These are phyloP conservation scores for Phthorimaea operculella DNA, from an alignment of 1,140 invertebrate species.

Conservation along the genomic window DNA sequence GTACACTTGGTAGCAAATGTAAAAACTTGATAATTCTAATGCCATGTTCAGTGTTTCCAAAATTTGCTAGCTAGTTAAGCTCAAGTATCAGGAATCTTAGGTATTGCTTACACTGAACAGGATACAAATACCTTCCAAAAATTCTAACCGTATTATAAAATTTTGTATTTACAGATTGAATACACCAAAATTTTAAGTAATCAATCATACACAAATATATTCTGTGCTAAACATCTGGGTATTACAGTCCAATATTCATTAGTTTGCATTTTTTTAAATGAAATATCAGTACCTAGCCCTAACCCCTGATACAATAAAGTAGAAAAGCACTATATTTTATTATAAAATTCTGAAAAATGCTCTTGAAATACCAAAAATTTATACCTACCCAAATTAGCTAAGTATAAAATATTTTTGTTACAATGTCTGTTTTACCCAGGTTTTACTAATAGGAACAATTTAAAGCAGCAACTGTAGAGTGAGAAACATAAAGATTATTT, in stretches of 20 bases:
- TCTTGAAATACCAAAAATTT: no score
- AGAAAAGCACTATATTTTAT: no score
- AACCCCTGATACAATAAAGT: no score
- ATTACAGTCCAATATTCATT: no score
- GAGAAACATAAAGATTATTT: no score
- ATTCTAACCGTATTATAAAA: constrained; percentile 36
- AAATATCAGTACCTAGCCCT: no score
- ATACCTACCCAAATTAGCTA: no score
- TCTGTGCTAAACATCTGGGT: not conserved
- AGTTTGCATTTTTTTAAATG: no score
- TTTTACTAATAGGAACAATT: constrained; percentile 6
- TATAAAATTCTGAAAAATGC: no score
- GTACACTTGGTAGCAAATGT: constrained; percentile 63
- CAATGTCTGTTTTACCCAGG: not conserved
- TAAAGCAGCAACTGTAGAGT: not conserved
- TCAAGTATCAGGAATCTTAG: no score
- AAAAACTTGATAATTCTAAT: constrained; percentile 31
- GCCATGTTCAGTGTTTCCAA: constrained; percentile 2
- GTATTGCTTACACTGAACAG: not conserved
- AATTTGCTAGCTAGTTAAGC: no score
- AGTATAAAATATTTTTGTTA: not conserved
- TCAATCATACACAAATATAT: not conserved
- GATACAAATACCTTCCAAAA: constrained; percentile 30
- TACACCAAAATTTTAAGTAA: not conserved
- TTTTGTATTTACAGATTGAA: constrained; percentile 41